phyloP scores from a whole-genome alignment of 2,888 invertebrate genomes.

The Cheilosia soror region DNA sequence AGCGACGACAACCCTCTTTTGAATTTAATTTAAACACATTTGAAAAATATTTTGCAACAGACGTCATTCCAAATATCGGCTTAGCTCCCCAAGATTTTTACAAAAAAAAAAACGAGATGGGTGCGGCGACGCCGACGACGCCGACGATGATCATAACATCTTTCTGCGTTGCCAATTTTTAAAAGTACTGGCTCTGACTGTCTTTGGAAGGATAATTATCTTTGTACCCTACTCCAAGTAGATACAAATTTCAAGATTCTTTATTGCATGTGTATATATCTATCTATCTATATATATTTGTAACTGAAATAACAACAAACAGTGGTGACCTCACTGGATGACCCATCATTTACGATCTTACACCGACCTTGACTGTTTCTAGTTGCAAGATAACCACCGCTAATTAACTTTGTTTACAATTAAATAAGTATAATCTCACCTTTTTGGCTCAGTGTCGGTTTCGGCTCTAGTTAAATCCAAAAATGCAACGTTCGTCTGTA shows the following conservation, averaged over 20 bases:
- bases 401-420: constrained; percentile 43
- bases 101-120: constrained; percentile 27
- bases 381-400: constrained; percentile 12
- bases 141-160: constrained; percentile 40
- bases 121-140: constrained; percentile 41
- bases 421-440: constrained; percentile 42
- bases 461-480: constrained; percentile 57
- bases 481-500: constrained; percentile 38
- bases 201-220: constrained; percentile 35
- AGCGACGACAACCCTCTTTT: constrained; percentile 6
- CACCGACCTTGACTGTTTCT: constrained; percentile 22
- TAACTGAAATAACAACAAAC: constrained; percentile 18
- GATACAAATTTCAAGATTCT: no score
- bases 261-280: no score
- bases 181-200: constrained; percentile 18
- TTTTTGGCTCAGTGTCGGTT: constrained; percentile 37
- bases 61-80: constrained; percentile 35
- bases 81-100: constrained; percentile 3
- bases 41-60: constrained; percentile 41
- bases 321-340: constrained; percentile 61
- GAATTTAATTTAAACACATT: neutral
- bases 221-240: no score
- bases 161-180: constrained; percentile 38
- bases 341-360: constrained; percentile 52
- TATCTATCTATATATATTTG: neutral